phyloP scores from a whole-genome alignment of 2,113 vertebrate species.

The Furnarius figulus region DNA sequence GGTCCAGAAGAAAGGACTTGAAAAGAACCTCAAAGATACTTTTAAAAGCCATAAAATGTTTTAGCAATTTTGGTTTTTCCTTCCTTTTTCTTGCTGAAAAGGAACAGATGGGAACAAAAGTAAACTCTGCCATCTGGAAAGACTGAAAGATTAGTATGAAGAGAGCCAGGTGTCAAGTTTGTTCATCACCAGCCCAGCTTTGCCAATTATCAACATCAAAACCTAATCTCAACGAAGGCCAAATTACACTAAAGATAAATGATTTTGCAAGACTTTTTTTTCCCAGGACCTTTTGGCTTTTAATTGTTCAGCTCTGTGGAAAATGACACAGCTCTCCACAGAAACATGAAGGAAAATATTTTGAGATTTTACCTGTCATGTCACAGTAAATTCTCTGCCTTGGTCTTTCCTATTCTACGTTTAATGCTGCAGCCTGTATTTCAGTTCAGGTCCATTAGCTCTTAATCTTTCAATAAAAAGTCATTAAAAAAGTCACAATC shows the following conservation, averaged over 20 bases:
- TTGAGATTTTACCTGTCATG: neutral
- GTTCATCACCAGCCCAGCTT: constrained; percentile 9
- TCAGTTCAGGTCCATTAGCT: neutral
- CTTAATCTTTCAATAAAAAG: neutral
- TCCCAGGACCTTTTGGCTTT: neutral
- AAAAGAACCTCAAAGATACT: constrained; percentile 1
- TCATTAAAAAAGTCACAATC: neutral
- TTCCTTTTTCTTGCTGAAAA: neutral
- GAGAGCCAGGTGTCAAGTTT: constrained; percentile 33
- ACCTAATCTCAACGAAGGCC: neutral
- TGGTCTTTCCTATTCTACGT: neutral
- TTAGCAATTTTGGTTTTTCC: neutral
- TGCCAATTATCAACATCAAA: constrained; percentile 3
- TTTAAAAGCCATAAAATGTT: constrained; percentile 12
- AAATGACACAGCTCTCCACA: neutral
- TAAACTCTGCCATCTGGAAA: constrained; percentile 46
- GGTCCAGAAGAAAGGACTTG: neutral
- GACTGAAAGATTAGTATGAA: constrained; percentile 8
- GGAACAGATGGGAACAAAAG: constrained; percentile 38
- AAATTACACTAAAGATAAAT: neutral
- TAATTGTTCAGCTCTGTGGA: neutral
- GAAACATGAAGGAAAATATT: neutral
- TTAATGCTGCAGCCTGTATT: neutral
- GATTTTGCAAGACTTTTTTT: neutral
- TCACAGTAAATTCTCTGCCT: neutral